These are phyloP conservation scores for Acrossocheilus wenchowensis DNA, from an alignment of 2,797 vertebrate species.

Conservation along the genomic window DNA sequence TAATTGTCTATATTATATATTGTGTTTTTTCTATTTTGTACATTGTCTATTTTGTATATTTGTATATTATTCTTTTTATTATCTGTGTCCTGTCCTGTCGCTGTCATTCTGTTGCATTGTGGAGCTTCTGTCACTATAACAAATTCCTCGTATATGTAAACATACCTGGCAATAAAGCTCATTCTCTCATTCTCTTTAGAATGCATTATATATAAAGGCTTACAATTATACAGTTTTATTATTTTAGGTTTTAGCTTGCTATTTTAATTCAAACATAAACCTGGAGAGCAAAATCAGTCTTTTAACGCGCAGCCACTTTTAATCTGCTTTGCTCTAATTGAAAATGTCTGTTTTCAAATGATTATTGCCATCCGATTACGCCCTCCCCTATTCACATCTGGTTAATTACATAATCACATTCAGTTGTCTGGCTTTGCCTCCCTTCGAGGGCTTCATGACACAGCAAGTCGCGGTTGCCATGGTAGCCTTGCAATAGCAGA, in stretches of 20 bases:
- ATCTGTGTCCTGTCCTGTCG: too few relatives aligned
- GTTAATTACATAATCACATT: slow-evolving; percentile 49
- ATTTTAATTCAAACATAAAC: not conserved
- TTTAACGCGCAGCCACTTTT: not conserved
- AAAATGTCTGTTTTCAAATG: slow-evolving; percentile 48
- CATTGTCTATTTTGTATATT: too few relatives aligned
- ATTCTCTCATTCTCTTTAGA: too few relatives aligned
- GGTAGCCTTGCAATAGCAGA: slow-evolving; percentile 25
- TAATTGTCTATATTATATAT: too few relatives aligned
- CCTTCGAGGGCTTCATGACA: slow-evolving; percentile 42
- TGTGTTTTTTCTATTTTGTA: too few relatives aligned
- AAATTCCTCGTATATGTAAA: too few relatives aligned
- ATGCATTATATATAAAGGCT: too few relatives aligned
- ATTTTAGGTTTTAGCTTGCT: not conserved
- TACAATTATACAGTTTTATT: too few relatives aligned
- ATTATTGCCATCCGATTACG: not conserved
- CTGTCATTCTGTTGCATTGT: too few relatives aligned
- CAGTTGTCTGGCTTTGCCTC: slow-evolving; percentile 39
- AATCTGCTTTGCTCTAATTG: slow-evolving; percentile 69
- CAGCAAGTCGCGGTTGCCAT: slow-evolving; percentile 36
- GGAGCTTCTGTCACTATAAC: too few relatives aligned
- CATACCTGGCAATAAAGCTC: too few relatives aligned
- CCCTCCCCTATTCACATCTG: slow-evolving; percentile 39
- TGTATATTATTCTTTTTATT: too few relatives aligned
- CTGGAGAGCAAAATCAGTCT: not conserved